These are phyloP conservation scores for Hypotaenidia philippensis DNA, from an alignment of 2,797 vertebrate genomes.

Conservation along the genomic window DNA sequence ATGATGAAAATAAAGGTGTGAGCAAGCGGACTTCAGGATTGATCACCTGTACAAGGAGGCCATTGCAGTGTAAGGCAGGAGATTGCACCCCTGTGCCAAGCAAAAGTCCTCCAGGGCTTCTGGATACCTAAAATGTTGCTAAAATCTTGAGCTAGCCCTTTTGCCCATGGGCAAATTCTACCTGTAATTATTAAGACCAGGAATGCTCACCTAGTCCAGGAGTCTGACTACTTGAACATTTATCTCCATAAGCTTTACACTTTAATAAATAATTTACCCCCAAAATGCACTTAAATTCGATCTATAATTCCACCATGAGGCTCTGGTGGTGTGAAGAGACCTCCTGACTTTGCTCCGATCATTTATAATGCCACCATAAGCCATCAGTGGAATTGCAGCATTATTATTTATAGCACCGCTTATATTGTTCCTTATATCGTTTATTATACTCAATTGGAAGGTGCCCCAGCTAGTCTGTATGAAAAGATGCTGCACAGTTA, in stretches of 20 bases:
- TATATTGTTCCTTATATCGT: constrained; percentile 64
- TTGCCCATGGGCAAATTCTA: constrained; percentile 1
- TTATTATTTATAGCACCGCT: constrained; percentile 70
- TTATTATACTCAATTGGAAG: constrained; percentile 70
- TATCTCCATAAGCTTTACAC: constrained; percentile 65
- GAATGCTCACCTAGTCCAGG: constrained; percentile 40
- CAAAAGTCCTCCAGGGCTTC: background rate
- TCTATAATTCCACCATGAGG: constrained; percentile 60
- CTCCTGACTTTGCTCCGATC: constrained; percentile 65
- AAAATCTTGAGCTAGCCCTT: constrained; percentile 15
- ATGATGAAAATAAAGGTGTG: background rate
- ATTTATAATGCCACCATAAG: constrained; percentile 71
- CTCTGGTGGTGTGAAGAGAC: constrained; percentile 68
- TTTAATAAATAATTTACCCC: constrained; percentile 76
- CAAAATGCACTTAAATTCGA: constrained; percentile 72
- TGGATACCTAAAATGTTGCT: constrained; percentile 7
- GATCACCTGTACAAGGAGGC: background rate
- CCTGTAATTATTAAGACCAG: constrained; percentile 48
- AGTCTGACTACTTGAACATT: constrained; percentile 50
- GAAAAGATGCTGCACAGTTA: constrained; percentile 15
- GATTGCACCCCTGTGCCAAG: background rate
- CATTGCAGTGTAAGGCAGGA: background rate
- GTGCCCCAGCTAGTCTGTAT: constrained; percentile 29
- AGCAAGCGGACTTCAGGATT: constrained; percentile 8
- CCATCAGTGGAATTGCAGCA: constrained; percentile 67